Conservation (phyloP, 1,140 invertebrate species). For the Bombus consobrinus region DNA sequence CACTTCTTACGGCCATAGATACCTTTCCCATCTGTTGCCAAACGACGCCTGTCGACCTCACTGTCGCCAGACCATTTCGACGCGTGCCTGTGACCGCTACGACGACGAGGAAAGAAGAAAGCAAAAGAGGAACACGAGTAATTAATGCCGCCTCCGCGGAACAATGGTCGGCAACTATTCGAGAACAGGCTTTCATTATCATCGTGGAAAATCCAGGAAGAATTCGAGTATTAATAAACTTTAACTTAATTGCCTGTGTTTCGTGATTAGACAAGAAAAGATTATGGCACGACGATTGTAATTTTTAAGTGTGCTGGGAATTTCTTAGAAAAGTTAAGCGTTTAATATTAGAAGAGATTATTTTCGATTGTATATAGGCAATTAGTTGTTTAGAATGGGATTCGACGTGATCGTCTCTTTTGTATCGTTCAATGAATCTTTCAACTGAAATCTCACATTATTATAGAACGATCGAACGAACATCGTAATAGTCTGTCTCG, state of each 20-base stretch:
- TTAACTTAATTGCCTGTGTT: background rate
- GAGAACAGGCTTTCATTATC: background rate
- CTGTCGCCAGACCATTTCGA: conserved; percentile 37
- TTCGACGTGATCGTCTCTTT: background rate
- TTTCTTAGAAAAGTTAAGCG: background rate
- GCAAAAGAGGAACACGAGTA: background rate
- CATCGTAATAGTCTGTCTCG: background rate
- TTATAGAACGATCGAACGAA: background rate
- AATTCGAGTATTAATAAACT: background rate
- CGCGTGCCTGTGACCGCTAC: background rate
- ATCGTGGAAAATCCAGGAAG: background rate
- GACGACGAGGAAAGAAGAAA: background rate
- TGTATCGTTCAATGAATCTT: background rate
- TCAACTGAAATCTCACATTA: background rate
- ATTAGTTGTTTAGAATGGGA: background rate
- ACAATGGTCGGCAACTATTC: background rate
- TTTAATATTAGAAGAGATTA: background rate
- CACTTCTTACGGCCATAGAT: conserved; percentile 73
- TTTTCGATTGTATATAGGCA: background rate
- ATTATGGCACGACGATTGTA: background rate
- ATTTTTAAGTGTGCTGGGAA: background rate
- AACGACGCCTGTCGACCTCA: conserved; percentile 59
- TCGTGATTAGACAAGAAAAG: background rate
- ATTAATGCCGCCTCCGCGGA: conserved; percentile 8
- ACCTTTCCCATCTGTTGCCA: conserved; percentile 59